phyloP scores from a whole-genome alignment of 37 sponge, comb jelly and placozoan genomes.

The Diacarnus erythraeanus region DNA sequence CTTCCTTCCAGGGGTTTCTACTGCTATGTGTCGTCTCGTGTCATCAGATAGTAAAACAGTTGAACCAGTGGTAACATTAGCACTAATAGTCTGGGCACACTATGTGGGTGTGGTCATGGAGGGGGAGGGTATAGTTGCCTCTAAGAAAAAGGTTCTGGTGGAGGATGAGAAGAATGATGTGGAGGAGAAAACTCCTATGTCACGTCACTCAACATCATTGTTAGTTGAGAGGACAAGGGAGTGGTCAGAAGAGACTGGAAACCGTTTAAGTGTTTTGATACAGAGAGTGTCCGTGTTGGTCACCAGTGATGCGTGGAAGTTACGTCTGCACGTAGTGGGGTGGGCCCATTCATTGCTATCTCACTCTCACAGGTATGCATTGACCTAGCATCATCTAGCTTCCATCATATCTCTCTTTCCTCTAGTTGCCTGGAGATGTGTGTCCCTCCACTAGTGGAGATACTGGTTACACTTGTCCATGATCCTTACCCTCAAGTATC shows the following conservation, averaged over 20 bases:
- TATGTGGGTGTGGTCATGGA: conserved; percentile 36
- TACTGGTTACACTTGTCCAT: conserved; percentile 39
- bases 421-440: conserved; percentile 18
- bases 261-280: conserved; percentile 32
- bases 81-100: conserved; percentile 35
- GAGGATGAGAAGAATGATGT: background rate
- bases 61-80: background rate
- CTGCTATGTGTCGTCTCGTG: conserved; percentile 34
- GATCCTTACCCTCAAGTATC: conserved; percentile 35
- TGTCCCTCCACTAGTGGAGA: conserved; percentile 39
- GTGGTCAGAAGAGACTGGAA: conserved; percentile 46
- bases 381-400: background rate
- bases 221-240: conserved; percentile 17
- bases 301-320: conserved; percentile 49
- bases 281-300: conserved; percentile 26
- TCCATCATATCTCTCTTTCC: background rate
- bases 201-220: background rate
- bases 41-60: conserved; percentile 34
- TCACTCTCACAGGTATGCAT: conserved; percentile 43
- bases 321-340: conserved; percentile 40
- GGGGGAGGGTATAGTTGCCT: background rate
- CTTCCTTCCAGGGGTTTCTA: conserved; percentile 66
- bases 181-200: background rate
- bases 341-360: conserved; percentile 42
- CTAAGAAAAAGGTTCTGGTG: background rate